Conservation (phyloP, 1,140 invertebrate genomes). For the Brachionus plicatilis region DNA sequence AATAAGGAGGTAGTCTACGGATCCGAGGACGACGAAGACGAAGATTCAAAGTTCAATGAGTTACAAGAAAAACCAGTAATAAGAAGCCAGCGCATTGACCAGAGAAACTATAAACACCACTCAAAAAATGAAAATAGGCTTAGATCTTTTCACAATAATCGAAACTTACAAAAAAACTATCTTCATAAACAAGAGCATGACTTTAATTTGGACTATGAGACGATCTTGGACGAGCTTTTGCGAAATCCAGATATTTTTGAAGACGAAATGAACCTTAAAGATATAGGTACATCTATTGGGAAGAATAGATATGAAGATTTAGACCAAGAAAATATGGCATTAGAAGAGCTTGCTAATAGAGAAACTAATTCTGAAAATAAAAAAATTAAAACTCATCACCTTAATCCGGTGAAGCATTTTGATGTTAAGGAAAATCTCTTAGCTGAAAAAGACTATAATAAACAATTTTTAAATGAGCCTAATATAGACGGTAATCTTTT, state of each 20-base stretch:
- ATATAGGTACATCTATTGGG: constrained; percentile 20
- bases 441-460: constrained; percentile 7
- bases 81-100: constrained; percentile 11
- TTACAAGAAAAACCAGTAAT: background rate
- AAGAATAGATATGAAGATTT: constrained; percentile 22
- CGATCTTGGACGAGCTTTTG: background rate
- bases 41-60: background rate
- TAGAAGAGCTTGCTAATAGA: background rate
- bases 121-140: background rate
- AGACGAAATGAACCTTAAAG: constrained; percentile 16
- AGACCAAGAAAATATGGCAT: constrained; percentile 14
- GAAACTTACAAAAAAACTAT: constrained; percentile 1
- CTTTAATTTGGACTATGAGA: constrained; percentile 1
- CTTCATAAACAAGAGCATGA: constrained; percentile 6
- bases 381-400: background rate
- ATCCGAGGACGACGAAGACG: background rate
- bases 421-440: constrained; percentile 20
- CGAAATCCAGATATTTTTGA: constrained; percentile 18
- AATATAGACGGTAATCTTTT: background rate
- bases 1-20: constrained; percentile 9
- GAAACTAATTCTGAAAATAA: constrained; percentile 1
- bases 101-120: background rate
- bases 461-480: constrained; percentile 14
- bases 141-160: constrained; percentile 18
- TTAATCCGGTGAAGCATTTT: background rate